phyloP scores from a whole-genome alignment of 2,797 vertebrate genomes.

The Onychomys leucogaster region DNA sequence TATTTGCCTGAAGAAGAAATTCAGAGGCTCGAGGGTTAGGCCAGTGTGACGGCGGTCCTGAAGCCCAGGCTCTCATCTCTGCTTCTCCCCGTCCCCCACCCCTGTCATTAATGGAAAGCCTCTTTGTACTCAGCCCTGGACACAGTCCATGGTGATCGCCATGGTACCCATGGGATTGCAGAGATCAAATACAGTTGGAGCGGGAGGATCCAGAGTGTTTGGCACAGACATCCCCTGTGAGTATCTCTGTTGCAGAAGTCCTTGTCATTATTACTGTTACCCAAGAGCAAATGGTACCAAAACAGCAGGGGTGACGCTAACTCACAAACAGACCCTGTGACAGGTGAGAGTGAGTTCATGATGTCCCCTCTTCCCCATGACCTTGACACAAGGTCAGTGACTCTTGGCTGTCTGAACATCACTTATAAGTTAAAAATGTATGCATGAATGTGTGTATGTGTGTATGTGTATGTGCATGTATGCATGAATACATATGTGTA shows the following conservation, averaged over 20 bases:
- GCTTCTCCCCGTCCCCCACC: not conserved
- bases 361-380: too few relatives aligned
- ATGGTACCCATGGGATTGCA: not conserved
- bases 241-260: not conserved
- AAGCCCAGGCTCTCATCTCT: fast-evolving
- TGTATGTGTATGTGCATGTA: not conserved
- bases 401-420: not conserved
- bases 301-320: not conserved
- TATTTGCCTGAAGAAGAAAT: not conserved
- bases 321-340: not conserved
- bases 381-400: not conserved
- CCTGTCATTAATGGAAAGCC: too few relatives aligned
- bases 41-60: fast-evolving
- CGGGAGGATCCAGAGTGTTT: too few relatives aligned
- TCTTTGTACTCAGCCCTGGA: not conserved
- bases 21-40: not conserved
- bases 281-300: not conserved
- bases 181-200: not conserved
- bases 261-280: not conserved
- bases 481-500: too few relatives aligned
- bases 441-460: not conserved
- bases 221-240: not conserved
- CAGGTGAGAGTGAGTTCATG: too few relatives aligned
- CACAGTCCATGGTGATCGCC: not conserved
- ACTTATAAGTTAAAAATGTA: not conserved